Evolutionary conservation across 2,113 vertebrate species (phyloP).

Genomic region (Nibea albiflora): DNA sequence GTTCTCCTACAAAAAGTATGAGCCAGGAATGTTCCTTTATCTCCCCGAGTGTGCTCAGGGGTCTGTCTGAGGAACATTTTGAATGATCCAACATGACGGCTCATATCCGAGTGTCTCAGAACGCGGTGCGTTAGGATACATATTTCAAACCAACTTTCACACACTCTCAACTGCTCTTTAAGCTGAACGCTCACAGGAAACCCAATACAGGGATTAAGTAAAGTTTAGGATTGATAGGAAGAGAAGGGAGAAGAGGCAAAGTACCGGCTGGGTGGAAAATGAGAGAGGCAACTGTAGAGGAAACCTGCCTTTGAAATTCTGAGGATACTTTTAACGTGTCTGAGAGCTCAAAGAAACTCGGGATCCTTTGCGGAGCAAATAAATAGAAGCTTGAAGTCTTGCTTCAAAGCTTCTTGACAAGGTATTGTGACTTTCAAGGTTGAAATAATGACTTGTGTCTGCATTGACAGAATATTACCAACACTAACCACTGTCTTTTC

Average conservation of each 20-base stretch:
- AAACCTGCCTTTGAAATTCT: constrained; percentile 17
- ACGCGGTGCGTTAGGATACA: constrained; percentile 42
- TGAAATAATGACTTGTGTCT: background rate
- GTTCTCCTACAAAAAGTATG: constrained; percentile 57
- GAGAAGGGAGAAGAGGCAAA: constrained; percentile 18
- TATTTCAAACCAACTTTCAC: constrained; percentile 61
- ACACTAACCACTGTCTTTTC: no score
- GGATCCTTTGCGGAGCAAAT: background rate
- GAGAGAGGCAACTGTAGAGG: constrained; percentile 7
- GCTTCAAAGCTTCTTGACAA: constrained; percentile 16
- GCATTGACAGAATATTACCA: background rate
- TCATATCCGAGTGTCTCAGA: constrained; percentile 44
- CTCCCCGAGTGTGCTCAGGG: constrained; percentile 51
- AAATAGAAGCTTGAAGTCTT: constrained; percentile 11
- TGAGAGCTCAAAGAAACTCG: background rate
- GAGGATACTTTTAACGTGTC: background rate
- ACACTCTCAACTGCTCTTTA: constrained; percentile 47
- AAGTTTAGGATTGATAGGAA: constrained; percentile 46
- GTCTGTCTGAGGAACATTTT: constrained; percentile 45
- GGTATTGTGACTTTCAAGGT: background rate
- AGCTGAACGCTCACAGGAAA: constrained; percentile 39
- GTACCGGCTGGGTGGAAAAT: constrained; percentile 10
- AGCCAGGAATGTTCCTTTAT: constrained; percentile 33
- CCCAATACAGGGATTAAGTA: constrained; percentile 51
- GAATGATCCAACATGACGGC: constrained; percentile 65